Conservation (phyloP, 2,797 vertebrate genomes). For the Cuculus canorus region DNA sequence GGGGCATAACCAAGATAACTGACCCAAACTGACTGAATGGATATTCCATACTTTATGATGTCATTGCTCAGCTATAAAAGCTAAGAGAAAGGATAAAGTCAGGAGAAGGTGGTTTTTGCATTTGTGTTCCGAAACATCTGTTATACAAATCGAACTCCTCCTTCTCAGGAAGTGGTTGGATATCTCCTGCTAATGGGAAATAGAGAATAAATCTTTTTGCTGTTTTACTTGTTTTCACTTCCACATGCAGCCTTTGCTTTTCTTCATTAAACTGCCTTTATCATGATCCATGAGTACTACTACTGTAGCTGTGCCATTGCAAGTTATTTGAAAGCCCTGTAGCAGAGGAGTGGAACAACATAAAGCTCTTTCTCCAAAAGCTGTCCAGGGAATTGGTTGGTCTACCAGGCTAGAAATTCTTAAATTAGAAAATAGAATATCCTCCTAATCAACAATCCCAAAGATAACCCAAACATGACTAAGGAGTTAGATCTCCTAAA, state of each 20-base stretch:
- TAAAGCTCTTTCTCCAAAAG: not conserved
- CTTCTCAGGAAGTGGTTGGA: not conserved
- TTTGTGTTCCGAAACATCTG: not conserved
- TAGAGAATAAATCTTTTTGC: not conserved
- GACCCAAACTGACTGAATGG: not conserved
- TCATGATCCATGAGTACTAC: not conserved
- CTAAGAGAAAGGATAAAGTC: not conserved
- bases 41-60: not conserved
- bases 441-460: not conserved
- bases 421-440: not conserved
- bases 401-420: not conserved
- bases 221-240: not conserved
- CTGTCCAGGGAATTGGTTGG: not conserved
- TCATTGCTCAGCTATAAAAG: not conserved
- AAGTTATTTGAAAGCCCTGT: not conserved
- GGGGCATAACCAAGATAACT: not conserved
- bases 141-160: not conserved
- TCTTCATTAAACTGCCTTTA: not conserved
- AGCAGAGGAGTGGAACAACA: not conserved
- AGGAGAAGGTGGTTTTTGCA: not conserved
- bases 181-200: not conserved
- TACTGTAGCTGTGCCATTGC: not conserved
- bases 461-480: not conserved
- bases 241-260: not conserved
- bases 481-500: not conserved